These are phyloP conservation scores for Rhinoptilus africanus DNA, from an alignment of 2,113 vertebrate genomes.

Conservation along the genomic window DNA sequence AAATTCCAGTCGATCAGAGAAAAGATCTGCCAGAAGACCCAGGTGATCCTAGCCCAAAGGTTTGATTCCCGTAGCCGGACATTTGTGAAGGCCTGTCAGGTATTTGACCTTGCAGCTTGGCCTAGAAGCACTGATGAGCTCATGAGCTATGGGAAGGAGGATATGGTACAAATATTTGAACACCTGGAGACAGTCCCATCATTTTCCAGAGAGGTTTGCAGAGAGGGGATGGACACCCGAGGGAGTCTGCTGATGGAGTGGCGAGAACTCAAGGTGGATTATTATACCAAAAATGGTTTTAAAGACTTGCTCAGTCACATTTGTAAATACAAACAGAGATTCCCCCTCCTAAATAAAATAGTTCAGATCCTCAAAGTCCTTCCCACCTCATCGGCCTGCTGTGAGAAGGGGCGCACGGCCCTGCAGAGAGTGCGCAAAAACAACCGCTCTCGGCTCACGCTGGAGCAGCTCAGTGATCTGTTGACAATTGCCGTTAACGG, in stretches of 20 bases:
- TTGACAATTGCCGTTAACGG: constrained; percentile 88
- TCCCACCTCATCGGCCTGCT: constrained; percentile 88
- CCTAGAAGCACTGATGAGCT: constrained; percentile 86
- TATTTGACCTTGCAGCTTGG: constrained; percentile 89
- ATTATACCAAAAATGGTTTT: constrained; percentile 88
- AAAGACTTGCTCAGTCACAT: constrained; percentile 90
- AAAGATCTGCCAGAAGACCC: constrained; percentile 94
- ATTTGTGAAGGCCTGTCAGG: constrained; percentile 89
- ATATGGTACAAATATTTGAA: constrained; percentile 88
- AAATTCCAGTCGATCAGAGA: constrained; percentile 97
- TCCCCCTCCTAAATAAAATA: constrained; percentile 87
- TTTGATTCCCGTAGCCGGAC: constrained; percentile 85
- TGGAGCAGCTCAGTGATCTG: constrained; percentile 92
- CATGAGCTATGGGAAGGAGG: constrained; percentile 87
- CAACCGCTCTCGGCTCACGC: constrained; percentile 85
- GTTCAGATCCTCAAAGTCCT: constrained; percentile 88
- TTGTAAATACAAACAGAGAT: constrained; percentile 89
- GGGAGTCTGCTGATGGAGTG: constrained; percentile 87
- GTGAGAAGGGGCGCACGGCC: constrained; percentile 86
- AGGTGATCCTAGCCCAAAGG: constrained; percentile 88
- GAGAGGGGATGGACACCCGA: constrained; percentile 77
- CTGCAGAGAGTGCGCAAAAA: constrained; percentile 88
- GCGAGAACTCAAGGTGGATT: constrained; percentile 93
- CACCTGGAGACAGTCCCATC: constrained; percentile 85
- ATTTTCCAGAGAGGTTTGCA: constrained; percentile 75